Evolutionary conservation across 2,888 invertebrate species (phyloP).

Genomic region (Coenonympha glycerion): DNA sequence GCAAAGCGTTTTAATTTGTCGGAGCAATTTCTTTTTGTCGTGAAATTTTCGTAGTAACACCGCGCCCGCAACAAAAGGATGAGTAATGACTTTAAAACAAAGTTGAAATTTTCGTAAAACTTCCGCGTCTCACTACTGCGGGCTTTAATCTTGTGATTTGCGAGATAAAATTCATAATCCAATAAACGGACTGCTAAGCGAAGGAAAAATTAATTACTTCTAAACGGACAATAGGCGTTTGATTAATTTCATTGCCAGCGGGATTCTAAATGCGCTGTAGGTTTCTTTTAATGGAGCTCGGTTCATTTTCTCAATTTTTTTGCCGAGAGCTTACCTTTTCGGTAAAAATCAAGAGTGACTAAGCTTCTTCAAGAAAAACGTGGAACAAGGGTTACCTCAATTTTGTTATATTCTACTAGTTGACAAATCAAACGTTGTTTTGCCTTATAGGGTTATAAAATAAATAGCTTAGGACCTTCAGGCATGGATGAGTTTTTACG

Average conservation of each 20-base stretch:
- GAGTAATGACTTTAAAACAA: constrained; percentile 71
- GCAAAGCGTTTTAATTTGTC: constrained; percentile 66
- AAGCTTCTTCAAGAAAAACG: no score
- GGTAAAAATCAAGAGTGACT: no score
- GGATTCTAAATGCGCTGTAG: not conserved
- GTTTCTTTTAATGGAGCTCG: no score
- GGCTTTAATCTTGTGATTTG: constrained; percentile 29
- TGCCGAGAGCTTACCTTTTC: no score
- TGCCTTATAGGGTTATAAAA: no score
- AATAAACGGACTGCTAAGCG: constrained; percentile 8
- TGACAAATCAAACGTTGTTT: no score
- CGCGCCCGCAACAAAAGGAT: constrained; percentile 68
- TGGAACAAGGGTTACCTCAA: no score
- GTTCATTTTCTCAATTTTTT: no score
- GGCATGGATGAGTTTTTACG: no score
- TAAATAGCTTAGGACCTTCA: no score
- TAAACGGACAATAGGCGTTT: not conserved
- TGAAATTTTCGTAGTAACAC: constrained; percentile 62
- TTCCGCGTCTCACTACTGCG: constrained; percentile 47
- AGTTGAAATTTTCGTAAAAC: constrained; percentile 64
- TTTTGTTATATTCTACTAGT: no score
- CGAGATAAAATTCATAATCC: constrained; percentile 22
- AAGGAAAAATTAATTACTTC: constrained; percentile 8
- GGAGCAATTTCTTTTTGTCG: constrained; percentile 65
- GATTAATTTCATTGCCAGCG: constrained; percentile 4